Percentiles rank a stretch among this genome's conserved stretches.
Evolutionary conservation across 2,113 vertebrate genomes (phyloP).

Genomic region (Stigmatopora nigra): DNA sequence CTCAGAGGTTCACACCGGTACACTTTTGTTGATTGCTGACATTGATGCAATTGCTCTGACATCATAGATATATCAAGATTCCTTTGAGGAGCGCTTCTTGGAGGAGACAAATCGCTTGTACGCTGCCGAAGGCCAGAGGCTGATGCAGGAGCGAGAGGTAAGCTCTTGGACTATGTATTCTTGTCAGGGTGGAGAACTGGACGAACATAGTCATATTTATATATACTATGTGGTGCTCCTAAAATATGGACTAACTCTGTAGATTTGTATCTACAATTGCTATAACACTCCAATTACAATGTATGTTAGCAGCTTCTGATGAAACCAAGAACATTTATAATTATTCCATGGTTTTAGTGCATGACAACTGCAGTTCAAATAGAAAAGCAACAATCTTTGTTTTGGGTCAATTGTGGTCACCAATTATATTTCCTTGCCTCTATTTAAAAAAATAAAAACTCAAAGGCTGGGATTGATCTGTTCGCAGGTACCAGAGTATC

Average conservation of each 20-base stretch:
- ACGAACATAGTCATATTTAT: not conserved
- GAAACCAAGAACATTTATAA: too few relatives aligned
- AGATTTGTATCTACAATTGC: too few relatives aligned
- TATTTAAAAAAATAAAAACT: not conserved
- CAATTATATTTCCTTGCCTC: not conserved
- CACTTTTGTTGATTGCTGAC: conserved; percentile 23
- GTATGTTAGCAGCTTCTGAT: too few relatives aligned
- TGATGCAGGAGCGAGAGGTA: conserved; percentile 99
- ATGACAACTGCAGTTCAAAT: not conserved
- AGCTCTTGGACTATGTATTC: conserved; percentile 13
- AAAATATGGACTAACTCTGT: too few relatives aligned
- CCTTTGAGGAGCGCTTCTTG: conserved; percentile 93
- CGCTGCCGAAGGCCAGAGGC: conserved; percentile 92
- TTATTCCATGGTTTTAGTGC: too few relatives aligned
- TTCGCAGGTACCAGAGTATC: conserved; percentile 90
- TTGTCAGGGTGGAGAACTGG: not conserved
- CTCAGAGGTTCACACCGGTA: not conserved
- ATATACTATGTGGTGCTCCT: not conserved
- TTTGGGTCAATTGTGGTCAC: not conserved
- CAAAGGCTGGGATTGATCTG: not conserved
- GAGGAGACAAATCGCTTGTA: conserved; percentile 97
- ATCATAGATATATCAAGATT: conserved; percentile 95
- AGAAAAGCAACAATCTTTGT: too few relatives aligned
- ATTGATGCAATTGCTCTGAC: conserved; percentile 36
- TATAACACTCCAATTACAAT: too few relatives aligned